Evolutionary conservation across 2,113 vertebrate genomes (phyloP), one percentile per base, ranked within the genome.

Genomic region (Ibidorhyncha struthersii): DNA sequence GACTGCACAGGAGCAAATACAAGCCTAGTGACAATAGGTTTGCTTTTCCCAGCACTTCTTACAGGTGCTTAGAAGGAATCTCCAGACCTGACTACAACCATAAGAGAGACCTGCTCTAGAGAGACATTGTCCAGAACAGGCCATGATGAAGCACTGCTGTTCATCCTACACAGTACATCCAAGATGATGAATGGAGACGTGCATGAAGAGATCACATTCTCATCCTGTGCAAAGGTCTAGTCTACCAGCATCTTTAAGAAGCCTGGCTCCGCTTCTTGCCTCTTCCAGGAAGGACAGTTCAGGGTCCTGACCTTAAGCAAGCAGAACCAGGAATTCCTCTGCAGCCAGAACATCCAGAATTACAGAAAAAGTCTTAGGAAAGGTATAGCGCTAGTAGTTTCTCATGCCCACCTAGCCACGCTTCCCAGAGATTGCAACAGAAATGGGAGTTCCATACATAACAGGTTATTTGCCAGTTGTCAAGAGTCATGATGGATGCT

Each of bases 41-140:
- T 78, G n/a, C 55, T 74, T 84, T 79, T 26, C 26, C 43, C 52
- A 74, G 41, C 15, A 84, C 27, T 41, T 86, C 86, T n/a, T n/a
- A 59, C 13, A 53, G 25, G 17, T 23, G 34, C 16, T 92, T 41
- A 58, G 32, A 67, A 83, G 36, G 34, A 56, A 77, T 73, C 59
- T 83, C 25, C 47, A 63, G 41, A 74, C 12, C 34, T 41, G n/a
- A 53, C 98, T 34, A 99, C 98, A 70, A 98, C 97, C 98, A 96
- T 49, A 50, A 49, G 41, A 79, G 52, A 47, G 63, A 71, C 8
- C 15, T 29, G 14, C 21, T 76, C n/a, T 88, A 50, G 9, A 47
- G 50, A 89, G 45, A 36, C 26, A n/a, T 0, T 55, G 16, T 8
- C n/a, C 34, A 82, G 36, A 76, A 86, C 5, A 92, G 55, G 34